These are phyloP conservation scores for Seriola dumerili DNA, from an alignment of 2,113 vertebrate genomes.

Conservation along the genomic window DNA sequence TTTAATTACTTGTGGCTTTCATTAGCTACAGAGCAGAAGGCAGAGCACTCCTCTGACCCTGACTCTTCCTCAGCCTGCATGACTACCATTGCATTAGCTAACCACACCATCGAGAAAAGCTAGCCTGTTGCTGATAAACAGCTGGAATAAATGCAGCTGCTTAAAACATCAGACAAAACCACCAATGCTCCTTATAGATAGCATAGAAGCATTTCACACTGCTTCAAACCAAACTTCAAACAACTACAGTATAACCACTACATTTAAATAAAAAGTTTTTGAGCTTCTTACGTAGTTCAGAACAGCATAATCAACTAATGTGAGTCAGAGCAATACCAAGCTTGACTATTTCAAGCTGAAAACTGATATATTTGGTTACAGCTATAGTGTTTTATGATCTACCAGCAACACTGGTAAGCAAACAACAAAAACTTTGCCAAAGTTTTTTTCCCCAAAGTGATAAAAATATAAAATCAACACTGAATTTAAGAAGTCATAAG, in stretches of 20 bases:
- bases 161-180: slow-evolving; percentile 38
- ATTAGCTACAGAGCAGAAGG: slow-evolving; percentile 58
- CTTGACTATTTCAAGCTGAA: neutral
- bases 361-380: neutral
- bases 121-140: slow-evolving; percentile 42
- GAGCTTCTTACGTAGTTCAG: neutral
- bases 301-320: neutral
- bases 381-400: neutral
- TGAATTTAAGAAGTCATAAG: slow-evolving; percentile 1
- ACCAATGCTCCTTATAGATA: slow-evolving; percentile 6
- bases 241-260: neutral
- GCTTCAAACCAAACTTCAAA: neutral
- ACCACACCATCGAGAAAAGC: slow-evolving; percentile 52
- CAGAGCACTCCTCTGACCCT: slow-evolving; percentile 37
- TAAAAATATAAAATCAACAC: slow-evolving; percentile 6
- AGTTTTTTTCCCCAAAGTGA: neutral
- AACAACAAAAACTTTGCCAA: neutral
- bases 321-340: neutral
- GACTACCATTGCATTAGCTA: slow-evolving; percentile 18
- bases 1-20: slow-evolving; percentile 75
- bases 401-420: neutral
- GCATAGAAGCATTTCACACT: slow-evolving; percentile 3
- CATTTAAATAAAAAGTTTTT: neutral
- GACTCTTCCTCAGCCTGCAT: slow-evolving; percentile 25
- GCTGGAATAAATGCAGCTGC: slow-evolving; percentile 17